phyloP scores from a whole-genome alignment of 2,113 vertebrate species.

The Tinamus guttatus region DNA sequence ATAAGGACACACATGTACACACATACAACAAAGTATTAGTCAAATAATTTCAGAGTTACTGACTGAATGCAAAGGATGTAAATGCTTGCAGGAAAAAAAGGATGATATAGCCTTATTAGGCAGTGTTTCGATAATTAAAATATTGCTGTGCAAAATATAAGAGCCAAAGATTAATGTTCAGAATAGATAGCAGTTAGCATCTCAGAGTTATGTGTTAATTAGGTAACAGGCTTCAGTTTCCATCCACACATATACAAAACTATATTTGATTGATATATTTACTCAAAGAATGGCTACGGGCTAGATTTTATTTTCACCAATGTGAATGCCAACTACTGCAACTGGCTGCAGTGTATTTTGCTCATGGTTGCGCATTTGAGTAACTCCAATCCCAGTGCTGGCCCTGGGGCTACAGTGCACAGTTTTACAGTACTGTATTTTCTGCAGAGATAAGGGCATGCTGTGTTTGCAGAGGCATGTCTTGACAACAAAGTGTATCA shows the following conservation, averaged over 20 bases:
- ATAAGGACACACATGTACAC: background rate
- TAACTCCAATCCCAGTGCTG: background rate
- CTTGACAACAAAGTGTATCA: constrained; percentile 74
- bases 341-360: background rate
- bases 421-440: constrained; percentile 16
- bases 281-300: background rate
- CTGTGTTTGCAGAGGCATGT: constrained; percentile 74
- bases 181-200: background rate
- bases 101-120: background rate
- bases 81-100: background rate
- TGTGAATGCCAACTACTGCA: background rate
- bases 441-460: constrained; percentile 65
- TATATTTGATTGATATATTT: background rate
- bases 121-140: background rate
- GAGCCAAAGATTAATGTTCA: background rate
- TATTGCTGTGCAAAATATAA: background rate
- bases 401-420: background rate
- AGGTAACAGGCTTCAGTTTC: background rate
- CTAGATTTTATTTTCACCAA: background rate
- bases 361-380: background rate
- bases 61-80: background rate
- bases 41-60: background rate
- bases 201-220: background rate
- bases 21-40: background rate
- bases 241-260: background rate